Evolutionary conservation across 2,113 vertebrate genomes (phyloP), one percentile per base, ranked within the genome.

Genomic region (Microtus pennsylvanicus): DNA sequence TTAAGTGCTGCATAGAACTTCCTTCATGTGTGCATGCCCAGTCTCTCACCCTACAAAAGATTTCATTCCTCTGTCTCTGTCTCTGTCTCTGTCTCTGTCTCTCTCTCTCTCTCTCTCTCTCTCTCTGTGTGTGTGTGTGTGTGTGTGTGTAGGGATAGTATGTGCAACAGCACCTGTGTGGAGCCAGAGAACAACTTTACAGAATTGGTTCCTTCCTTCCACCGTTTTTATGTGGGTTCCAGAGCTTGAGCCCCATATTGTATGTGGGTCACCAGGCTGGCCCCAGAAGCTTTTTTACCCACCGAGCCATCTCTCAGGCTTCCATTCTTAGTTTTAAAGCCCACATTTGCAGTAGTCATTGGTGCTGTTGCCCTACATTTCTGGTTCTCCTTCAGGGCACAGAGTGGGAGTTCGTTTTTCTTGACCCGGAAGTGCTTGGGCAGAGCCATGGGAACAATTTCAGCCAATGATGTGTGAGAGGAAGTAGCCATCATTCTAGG

Each of bases 371-470:
- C 12, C 47, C 19, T 14, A 7, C 19, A 45, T 24, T 85, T 70
- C 42, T n/a, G 47, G 24, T 52, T 94, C n/a, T 93, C 88, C 19
- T 50, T 86, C 88, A 12, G 74, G 50, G 75, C 30, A 52, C 35
- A 76, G 47, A 75, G 65, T 42, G 55, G 55, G 78, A 86, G 87
- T 92, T 97, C 10, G 67, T n/a, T 72, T 81, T 81, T 94, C 87
- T 94, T 65, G 61, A 88, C 52, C 30, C 9, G 11, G 26, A 45
- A 45, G 81, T 45, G 52, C 35, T 63, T 30, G 77, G 28, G 9
- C 1, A 50, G 69, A 33, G 19, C 17, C 42, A 9, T 0, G 38
- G 8, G 35, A 74, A 67, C 52, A 13, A 21, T 52, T 72, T 26
- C 67, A 89, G 42, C 30, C 52, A n/a, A 19, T 19, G 76, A 38